Percentiles rank a stretch among this genome's conserved stretches.
These are phyloP conservation scores for Sphaeridia pumilis DNA, from an alignment of 2,888 invertebrate genomes.

Conservation along the genomic window DNA sequence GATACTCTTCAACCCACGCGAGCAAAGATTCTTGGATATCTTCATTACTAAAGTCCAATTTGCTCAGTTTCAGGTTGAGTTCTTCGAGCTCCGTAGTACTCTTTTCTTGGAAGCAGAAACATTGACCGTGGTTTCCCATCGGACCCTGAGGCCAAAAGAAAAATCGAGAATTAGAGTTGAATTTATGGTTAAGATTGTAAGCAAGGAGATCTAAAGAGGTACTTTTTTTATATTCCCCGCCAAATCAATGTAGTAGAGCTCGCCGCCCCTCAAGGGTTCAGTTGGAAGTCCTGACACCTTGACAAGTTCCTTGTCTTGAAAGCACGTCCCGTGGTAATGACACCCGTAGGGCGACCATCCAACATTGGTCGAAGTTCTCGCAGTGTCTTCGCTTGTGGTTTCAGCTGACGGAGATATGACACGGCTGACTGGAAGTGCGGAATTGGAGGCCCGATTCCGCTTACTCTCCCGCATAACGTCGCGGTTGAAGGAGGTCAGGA, in stretches of 20 bases:
- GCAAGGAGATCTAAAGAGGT: not conserved
- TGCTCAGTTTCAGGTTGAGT: constrained; percentile 12
- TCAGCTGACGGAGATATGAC: not conserved
- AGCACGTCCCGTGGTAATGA: constrained; percentile 67
- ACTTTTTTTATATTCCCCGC: constrained; percentile 86
- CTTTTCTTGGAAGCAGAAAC: constrained; percentile 25
- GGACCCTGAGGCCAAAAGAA: constrained; percentile 13
- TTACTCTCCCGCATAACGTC: constrained; percentile 33
- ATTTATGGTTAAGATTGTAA: not conserved
- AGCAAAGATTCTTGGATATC: constrained; percentile 22
- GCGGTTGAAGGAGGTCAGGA: constrained; percentile 28
- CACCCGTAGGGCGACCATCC: constrained; percentile 82
- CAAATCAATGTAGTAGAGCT: constrained; percentile 87
- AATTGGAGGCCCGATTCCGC: constrained; percentile 9
- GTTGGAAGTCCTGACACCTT: constrained; percentile 72
- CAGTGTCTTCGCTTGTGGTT: constrained; percentile 15
- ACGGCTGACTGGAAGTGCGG: too few species aligned
- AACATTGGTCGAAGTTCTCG: constrained; percentile 1
- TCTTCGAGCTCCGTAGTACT: constrained; percentile 18
- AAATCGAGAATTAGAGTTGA: not conserved
- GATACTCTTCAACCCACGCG: constrained; percentile 32
- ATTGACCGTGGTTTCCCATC: constrained; percentile 16
- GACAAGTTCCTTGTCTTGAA: constrained; percentile 70
- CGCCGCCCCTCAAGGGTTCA: constrained; percentile 73
- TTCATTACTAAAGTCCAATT: constrained; percentile 14